Conservation (phyloP, 2,797 vertebrate genomes). For the Platyrinchus mystaceus region DNA sequence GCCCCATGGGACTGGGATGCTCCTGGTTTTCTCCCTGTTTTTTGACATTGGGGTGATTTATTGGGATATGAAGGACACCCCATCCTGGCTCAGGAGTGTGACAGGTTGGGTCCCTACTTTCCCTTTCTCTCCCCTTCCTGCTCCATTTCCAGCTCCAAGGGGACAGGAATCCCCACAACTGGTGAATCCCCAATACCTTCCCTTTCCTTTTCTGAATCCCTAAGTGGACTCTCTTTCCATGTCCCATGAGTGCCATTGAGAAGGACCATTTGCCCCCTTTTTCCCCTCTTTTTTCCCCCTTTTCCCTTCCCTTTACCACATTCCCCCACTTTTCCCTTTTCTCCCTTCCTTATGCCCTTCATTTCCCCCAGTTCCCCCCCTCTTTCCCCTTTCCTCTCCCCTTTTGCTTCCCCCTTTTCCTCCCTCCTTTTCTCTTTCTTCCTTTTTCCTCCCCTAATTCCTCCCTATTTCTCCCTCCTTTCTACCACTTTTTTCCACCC, state of each 20-base stretch:
- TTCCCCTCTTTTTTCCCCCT: fast-evolving
- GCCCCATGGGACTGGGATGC: conserved; percentile 33
- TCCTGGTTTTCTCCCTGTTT: neutral
- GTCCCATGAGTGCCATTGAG: neutral
- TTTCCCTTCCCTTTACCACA: no score
- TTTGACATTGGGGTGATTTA: neutral
- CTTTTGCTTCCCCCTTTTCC: no score
- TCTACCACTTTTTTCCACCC: no score
- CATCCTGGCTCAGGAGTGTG: fast-evolving
- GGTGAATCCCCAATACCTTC: no score
- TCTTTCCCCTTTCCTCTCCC: no score
- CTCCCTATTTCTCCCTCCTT: neutral
- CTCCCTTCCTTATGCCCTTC: neutral
- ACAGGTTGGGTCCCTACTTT: neutral
- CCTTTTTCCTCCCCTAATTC: neutral
- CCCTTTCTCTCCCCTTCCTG: neutral
- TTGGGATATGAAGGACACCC: neutral
- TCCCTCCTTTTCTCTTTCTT: no score
- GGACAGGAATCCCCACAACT: neutral
- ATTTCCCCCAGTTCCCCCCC: no score
- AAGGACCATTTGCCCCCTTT: neutral
- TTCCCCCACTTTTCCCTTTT: neutral
- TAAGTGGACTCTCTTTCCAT: neutral
- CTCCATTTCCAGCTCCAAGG: neutral
- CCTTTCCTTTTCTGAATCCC: neutral